phyloP scores from a whole-genome alignment of 2,113 vertebrate species.

The Conger conger region DNA sequence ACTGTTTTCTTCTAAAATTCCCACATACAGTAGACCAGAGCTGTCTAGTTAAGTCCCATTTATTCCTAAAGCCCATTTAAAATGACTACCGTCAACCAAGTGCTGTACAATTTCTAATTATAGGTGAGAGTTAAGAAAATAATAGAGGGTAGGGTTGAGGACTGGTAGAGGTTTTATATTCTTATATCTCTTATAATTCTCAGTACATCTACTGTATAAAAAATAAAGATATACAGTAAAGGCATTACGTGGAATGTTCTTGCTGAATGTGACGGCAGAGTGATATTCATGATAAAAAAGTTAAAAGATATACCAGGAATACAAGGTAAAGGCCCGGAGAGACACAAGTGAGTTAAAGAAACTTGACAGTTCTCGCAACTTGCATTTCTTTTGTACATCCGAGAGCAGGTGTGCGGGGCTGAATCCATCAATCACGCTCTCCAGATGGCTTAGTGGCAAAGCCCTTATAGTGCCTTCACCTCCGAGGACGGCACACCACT shows the following conservation, averaged over 20 bases:
- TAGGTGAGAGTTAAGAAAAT: too few species aligned
- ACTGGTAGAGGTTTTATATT: neutral
- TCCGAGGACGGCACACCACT: constrained; percentile 33
- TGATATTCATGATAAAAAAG: neutral
- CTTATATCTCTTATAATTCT: too few species aligned
- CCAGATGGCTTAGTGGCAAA: neutral
- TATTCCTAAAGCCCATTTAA: too few species aligned
- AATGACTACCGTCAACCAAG: too few species aligned
- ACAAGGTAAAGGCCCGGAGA: neutral
- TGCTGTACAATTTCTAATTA: too few species aligned
- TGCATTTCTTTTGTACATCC: neutral
- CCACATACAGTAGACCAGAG: too few species aligned
- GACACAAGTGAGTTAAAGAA: neutral
- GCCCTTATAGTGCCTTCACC: neutral
- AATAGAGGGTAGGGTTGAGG: too few species aligned
- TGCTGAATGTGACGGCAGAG: neutral
- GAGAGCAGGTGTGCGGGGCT: neutral
- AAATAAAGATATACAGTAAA: too few species aligned
- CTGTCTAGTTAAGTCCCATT: too few species aligned
- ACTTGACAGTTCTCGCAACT: neutral
- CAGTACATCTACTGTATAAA: too few species aligned
- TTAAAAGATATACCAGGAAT: neutral
- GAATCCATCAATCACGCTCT: neutral
- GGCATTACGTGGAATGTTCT: neutral
- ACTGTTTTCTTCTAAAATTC: neutral